Base-by-base conservation (phyloP, 2,888 invertebrate species). In the Limnephilus rhombicus region DNA sequence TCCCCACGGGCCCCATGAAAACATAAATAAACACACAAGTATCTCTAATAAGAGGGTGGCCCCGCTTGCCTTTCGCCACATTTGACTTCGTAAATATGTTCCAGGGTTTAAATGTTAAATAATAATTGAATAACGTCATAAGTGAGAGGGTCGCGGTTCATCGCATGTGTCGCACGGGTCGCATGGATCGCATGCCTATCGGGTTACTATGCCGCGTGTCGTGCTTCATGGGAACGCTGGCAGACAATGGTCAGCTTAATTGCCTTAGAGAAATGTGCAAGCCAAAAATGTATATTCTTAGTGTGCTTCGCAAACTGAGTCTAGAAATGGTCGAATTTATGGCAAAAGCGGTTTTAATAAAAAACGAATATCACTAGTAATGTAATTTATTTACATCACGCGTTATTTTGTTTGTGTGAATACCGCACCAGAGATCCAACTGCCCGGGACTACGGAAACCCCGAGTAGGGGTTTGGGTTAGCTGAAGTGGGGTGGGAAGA, bases 161-260 rank as follows among this genome's bases (percentile, higher is more conserved):
- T 34, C 85, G 53, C n/a, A 29, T 24, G 81, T n/a, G 7, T 15
- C 85, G 41, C 45, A 24, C 85, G n/a, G 41, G 34, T 18, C 53
- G 53, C n/a, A 12, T 81, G 31, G n/a, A 82, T 83, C 83, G 86
- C 86, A 91, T 85, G 91, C 41, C 80, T 85, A 86, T 91, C 91
- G n/a, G 29, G 86, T 85, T 91, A 80, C 91, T n/a, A 68, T n/a
- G 24, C 24, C 83, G 68, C 91, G 89, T 85, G 91, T n/a, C 53
- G 11, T 68, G 95, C 95, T 95, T 96, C 96, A 96, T 96, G 96
- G 96, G 96, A 96, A 96, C 95, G 94, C 94, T 94, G 94, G 93
- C 94, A 95, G 94, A 96, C 96, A 96, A 96, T 96, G 95, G 94
- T 93, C 81, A 24, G 88, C 87, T 88, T 91, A 82, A 91, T 91